Evolutionary conservation across 2,888 invertebrate genomes (phyloP).

Genomic region (Pherbina coryleti): DNA sequence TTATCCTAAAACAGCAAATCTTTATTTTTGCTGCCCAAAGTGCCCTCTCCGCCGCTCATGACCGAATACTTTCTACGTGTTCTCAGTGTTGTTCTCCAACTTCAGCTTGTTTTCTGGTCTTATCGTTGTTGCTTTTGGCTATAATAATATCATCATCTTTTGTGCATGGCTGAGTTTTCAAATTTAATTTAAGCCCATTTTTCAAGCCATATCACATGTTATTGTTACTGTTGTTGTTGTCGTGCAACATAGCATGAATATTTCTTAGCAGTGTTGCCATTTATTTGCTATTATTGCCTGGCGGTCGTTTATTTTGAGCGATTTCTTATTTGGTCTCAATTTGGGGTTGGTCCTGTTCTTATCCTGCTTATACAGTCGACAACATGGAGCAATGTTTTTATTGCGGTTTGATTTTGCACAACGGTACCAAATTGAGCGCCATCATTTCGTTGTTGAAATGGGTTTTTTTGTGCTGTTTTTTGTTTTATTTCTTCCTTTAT

Average conservation of each 20-base stretch:
- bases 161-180: slow-evolving; percentile 50
- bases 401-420: slow-evolving; percentile 30
- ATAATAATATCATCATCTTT: slow-evolving; percentile 37
- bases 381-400: slow-evolving; percentile 13
- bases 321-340: slow-evolving; percentile 18
- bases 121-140: neutral
- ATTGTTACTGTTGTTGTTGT: slow-evolving; percentile 32
- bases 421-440: neutral
- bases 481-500: neutral
- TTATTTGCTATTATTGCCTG: slow-evolving; percentile 42
- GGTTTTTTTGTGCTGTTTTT: neutral
- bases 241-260: slow-evolving; percentile 50
- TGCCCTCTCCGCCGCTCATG: neutral
- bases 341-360: neutral
- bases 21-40: neutral
- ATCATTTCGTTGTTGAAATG: neutral
- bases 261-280: slow-evolving; percentile 47
- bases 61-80: neutral
- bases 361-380: neutral
- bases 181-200: slow-evolving; percentile 41
- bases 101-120: neutral
- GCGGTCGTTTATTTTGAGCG: slow-evolving; percentile 45
- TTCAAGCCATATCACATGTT: slow-evolving; percentile 34
- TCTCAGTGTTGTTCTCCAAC: neutral
- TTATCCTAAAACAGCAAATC: slow-evolving; percentile 22